A percentile compares a stretch with the other conserved stretches of the same genome.
These are phyloP conservation scores for Pandion haliaetus DNA, from an alignment of 2,113 vertebrate genomes.

Conservation along the genomic window DNA sequence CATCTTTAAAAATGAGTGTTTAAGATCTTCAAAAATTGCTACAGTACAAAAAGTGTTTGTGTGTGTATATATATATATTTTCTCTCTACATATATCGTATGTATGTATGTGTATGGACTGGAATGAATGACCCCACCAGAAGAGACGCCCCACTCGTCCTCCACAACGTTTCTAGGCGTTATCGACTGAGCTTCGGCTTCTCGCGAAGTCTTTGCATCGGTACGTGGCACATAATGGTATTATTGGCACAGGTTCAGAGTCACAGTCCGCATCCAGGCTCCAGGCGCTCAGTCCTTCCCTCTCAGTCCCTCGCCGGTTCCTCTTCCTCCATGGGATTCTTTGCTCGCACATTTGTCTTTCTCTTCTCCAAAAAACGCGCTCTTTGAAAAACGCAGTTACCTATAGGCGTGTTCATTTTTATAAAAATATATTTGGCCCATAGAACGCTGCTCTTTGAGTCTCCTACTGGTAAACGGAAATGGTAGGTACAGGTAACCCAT, in stretches of 20 bases:
- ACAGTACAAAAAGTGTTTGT: slow-evolving; percentile 76
- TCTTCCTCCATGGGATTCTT: background rate
- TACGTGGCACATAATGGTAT: slow-evolving; percentile 99
- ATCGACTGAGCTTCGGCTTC: slow-evolving; percentile 25
- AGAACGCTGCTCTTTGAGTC: slow-evolving; percentile 81
- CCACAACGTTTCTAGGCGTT: background rate
- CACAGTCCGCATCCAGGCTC: slow-evolving; percentile 75
- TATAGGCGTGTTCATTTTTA: slow-evolving; percentile 82
- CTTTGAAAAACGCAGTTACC: slow-evolving; percentile 63
- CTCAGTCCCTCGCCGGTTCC: background rate
- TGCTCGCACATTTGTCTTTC: background rate
- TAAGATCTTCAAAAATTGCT: slow-evolving; percentile 81
- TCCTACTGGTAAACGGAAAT: slow-evolving; percentile 85
- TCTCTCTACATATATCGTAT: slow-evolving; percentile 56
- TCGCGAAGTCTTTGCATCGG: slow-evolving; percentile 72
- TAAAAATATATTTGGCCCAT: slow-evolving; percentile 99
- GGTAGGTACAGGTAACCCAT: slow-evolving; percentile 74
- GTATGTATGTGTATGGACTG: slow-evolving; percentile 64
- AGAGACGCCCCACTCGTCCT: slow-evolving; percentile 62
- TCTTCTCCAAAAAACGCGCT: slow-evolving; percentile 52
- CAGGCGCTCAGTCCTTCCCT: slow-evolving; percentile 12
- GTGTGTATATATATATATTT: slow-evolving; percentile 69
- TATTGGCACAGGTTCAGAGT: slow-evolving; percentile 98
- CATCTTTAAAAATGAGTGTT: slow-evolving; percentile 76
- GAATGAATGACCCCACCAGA: slow-evolving; percentile 69